phyloP scores from a whole-genome alignment of 2,888 invertebrate species.

The Archips crataeganus region DNA sequence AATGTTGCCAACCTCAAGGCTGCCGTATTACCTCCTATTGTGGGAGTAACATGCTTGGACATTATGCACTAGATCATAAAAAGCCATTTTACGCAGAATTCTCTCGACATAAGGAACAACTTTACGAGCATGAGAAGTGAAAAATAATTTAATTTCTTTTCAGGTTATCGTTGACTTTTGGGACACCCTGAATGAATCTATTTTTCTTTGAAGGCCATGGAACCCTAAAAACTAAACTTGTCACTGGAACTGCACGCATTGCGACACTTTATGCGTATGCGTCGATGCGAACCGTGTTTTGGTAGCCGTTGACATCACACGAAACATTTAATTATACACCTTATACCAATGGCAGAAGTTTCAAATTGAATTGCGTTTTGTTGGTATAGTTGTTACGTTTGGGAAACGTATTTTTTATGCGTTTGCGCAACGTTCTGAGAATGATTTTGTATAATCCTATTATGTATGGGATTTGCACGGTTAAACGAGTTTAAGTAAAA shows the following conservation, averaged over 20 bases:
- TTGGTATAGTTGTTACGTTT: background rate
- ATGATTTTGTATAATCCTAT: slow-evolving; percentile 43
- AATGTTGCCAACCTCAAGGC: no score
- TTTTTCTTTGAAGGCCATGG: background rate
- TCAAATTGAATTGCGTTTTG: background rate
- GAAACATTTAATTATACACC: background rate
- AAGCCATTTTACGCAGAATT: no score
- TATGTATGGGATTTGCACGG: slow-evolving; percentile 34
- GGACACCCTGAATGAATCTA: no score
- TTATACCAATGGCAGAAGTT: background rate
- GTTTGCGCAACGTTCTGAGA: slow-evolving; percentile 46
- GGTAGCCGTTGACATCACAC: slow-evolving; percentile 24
- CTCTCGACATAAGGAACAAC: no score
- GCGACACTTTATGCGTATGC: slow-evolving; percentile 51
- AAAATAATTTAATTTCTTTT: no score
- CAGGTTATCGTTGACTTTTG: no score
- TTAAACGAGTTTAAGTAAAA: slow-evolving; percentile 11
- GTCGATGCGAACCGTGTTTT: slow-evolving; percentile 58
- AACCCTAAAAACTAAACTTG: slow-evolving; percentile 35
- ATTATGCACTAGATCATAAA: no score
- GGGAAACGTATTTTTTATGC: background rate
- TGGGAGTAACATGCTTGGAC: no score
- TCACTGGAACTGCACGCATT: slow-evolving; percentile 43
- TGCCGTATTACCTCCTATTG: no score
- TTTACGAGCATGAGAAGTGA: no score